Conservation (phyloP, 2,888 invertebrate genomes). For the Corythucha ciliata region DNA sequence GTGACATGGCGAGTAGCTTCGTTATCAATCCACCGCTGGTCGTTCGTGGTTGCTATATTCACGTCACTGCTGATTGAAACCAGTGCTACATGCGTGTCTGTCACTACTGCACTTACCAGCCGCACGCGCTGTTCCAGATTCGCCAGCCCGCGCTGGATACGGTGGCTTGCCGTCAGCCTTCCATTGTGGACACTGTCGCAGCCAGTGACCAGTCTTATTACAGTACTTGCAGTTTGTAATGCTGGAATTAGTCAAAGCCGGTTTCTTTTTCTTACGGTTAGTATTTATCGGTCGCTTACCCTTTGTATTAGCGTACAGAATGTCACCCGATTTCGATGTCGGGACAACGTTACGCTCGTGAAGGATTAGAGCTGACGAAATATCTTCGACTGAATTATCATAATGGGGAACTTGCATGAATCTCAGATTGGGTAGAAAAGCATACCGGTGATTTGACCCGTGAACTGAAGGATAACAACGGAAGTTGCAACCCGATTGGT, state of each 20-base stretch:
- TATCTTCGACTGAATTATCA: conserved; percentile 19
- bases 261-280: conserved; percentile 8
- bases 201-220: conserved; percentile 16
- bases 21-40: conserved; percentile 39
- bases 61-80: conserved; percentile 28
- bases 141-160: conserved; percentile 21
- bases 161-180: conserved; percentile 23
- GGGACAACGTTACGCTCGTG: conserved; percentile 23
- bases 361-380: conserved; percentile 19
- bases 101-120: too few relatives aligned
- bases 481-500: too few relatives aligned
- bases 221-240: conserved; percentile 22
- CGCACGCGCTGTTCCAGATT: conserved; percentile 1
- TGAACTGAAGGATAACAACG: too few relatives aligned
- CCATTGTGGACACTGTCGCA: conserved; percentile 17
- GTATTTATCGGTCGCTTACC: conserved; percentile 3
- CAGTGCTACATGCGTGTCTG: conserved; percentile 18
- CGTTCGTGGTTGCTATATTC: conserved; percentile 10
- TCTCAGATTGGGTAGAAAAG: too few relatives aligned
- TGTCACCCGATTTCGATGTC: conserved; percentile 3
- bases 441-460: too few relatives aligned
- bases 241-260: neutral
- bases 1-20: conserved; percentile 38
- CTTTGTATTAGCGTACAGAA: neutral
- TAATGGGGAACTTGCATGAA: too few relatives aligned